Conservation (phyloP, 2,113 vertebrate species). For the Brachyistius frenatus region DNA sequence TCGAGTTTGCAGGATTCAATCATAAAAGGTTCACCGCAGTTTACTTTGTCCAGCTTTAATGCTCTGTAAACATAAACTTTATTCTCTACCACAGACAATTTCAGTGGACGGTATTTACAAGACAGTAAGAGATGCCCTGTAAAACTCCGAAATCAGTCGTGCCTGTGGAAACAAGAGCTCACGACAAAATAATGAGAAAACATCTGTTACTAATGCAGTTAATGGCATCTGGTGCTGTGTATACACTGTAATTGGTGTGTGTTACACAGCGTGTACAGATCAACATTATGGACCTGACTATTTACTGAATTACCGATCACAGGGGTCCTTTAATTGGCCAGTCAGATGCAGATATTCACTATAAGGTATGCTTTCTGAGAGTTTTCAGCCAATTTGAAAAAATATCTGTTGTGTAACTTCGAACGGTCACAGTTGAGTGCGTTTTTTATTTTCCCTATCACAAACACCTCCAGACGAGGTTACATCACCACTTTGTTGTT, state of each 20-base stretch:
- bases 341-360: not conserved
- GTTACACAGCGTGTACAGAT: not conserved
- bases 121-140: not conserved
- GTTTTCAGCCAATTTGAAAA: not conserved
- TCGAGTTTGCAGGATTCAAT: constrained; percentile 6
- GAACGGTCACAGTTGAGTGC: constrained; percentile 43
- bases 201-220: constrained; percentile 9
- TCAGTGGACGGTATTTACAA: constrained; percentile 6
- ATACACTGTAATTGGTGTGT: not conserved
- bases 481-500: constrained; percentile 36
- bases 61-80: not conserved
- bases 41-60: constrained; percentile 2
- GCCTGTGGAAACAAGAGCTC: not conserved
- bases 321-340: not conserved
- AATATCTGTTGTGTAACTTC: constrained; percentile 9
- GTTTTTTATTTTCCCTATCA: constrained; percentile 39
- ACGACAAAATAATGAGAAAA: not conserved
- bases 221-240: constrained; percentile 6
- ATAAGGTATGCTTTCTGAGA: not conserved
- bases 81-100: not conserved
- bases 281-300: not conserved
- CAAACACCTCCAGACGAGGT: constrained; percentile 60
- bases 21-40: not conserved
- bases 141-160: constrained; percentile 9
- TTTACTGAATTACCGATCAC: not conserved